These are phyloP conservation scores for Xenotilapia longispinis DNA, from an alignment of 2,113 vertebrate genomes.

Conservation along the genomic window DNA sequence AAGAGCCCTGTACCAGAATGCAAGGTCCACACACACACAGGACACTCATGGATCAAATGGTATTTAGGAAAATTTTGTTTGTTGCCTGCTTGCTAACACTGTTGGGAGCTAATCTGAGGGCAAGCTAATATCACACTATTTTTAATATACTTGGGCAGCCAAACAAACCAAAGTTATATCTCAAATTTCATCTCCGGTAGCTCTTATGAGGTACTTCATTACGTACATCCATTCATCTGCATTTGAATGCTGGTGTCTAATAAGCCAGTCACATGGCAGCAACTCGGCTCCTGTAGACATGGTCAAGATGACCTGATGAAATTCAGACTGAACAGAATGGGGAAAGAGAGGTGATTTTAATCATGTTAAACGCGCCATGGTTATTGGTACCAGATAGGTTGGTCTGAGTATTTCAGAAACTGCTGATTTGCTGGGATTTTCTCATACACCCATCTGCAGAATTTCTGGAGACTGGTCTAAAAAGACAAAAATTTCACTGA, in stretches of 20 bases:
- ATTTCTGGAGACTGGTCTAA: not conserved
- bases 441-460: not conserved
- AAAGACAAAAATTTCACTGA: not conserved
- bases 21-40: not conserved
- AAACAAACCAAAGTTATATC: not conserved
- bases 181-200: not conserved
- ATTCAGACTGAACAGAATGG: not conserved
- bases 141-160: not conserved
- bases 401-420: not conserved
- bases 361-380: accelerated
- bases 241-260: not conserved
- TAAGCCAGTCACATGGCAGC: not conserved
- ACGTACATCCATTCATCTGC: accelerated
- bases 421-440: not conserved
- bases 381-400: not conserved
- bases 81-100: not conserved
- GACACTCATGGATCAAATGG: slow-evolving; percentile 6
- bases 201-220: not conserved
- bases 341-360: not conserved
- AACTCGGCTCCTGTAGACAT: accelerated
- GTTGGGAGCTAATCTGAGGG: not conserved
- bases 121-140: not conserved
- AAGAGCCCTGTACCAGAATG: slow-evolving; percentile 14
- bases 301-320: not conserved
- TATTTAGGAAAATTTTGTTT: slow-evolving; percentile 12